Percentiles rank a stretch among this genome's conserved stretches.
Conservation (phyloP, 1,140 invertebrate species). For the Stegodyphus mimosarum region DNA sequence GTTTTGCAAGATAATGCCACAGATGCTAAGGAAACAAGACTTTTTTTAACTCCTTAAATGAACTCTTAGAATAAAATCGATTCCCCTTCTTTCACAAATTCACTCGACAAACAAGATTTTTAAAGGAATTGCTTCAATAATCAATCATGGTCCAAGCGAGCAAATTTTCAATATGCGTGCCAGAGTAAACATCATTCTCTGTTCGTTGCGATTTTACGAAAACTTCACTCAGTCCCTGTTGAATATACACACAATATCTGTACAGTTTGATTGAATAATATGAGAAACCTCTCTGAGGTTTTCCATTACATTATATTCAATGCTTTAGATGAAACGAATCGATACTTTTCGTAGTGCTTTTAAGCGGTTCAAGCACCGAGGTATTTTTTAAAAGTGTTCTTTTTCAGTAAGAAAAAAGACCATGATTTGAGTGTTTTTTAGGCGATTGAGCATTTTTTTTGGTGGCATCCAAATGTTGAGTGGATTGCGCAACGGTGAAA, state of each 20-base stretch:
- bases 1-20: too few species aligned
- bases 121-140: slow-evolving; percentile 32
- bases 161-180: slow-evolving; percentile 18
- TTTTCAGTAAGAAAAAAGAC: too few species aligned
- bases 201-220: background rate
- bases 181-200: slow-evolving; percentile 25
- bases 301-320: slow-evolving; percentile 33
- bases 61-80: slow-evolving; percentile 7
- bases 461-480: too few species aligned
- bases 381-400: too few species aligned
- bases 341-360: background rate
- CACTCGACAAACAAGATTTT: background rate
- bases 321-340: slow-evolving; percentile 36
- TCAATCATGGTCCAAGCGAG: slow-evolving; percentile 19
- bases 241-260: slow-evolving; percentile 22
- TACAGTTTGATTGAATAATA: slow-evolving; percentile 26
- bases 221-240: slow-evolving; percentile 10
- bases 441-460: too few species aligned
- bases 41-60: too few species aligned
- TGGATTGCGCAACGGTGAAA: too few species aligned
- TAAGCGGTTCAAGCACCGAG: too few species aligned
- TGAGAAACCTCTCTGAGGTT: slow-evolving; percentile 25
- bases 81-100: background rate
- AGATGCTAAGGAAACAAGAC: too few species aligned
- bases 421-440: too few species aligned